phyloP scores from a whole-genome alignment of 2,888 invertebrate genomes.

The Chironomus riparius region DNA sequence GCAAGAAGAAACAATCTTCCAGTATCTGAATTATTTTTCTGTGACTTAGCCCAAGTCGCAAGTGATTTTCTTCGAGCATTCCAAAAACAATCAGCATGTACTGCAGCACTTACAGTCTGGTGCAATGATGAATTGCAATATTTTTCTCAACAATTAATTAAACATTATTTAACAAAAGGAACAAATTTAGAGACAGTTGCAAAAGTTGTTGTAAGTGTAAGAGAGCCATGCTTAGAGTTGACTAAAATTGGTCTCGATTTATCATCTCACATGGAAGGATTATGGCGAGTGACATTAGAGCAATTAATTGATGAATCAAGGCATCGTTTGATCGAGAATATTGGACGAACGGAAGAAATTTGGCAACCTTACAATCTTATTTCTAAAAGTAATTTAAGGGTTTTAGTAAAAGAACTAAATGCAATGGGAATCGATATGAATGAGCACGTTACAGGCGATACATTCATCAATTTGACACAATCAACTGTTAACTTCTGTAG shows the following conservation, averaged over 20 bases:
- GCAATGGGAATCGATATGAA: conserved; percentile 40
- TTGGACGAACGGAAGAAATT: conserved; percentile 40
- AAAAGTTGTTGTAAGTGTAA: conserved; percentile 74
- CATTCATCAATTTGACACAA: conserved; percentile 42
- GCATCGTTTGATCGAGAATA: conserved; percentile 38
- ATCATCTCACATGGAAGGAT: conserved; percentile 81
- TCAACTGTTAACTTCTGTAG: conserved; percentile 40
- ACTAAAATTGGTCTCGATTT: conserved; percentile 77
- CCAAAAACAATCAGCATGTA: conserved; percentile 62
- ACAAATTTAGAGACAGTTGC: conserved; percentile 73
- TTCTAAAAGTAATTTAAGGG: conserved; percentile 40
- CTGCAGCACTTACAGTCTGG: conserved; percentile 80
- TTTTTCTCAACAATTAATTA: conserved; percentile 70
- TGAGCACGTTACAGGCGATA: conserved; percentile 35
- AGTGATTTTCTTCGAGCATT: conserved; percentile 73
- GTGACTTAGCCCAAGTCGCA: conserved; percentile 57
- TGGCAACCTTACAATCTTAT: conserved; percentile 43
- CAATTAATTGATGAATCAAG: conserved; percentile 41
- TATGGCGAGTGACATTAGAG: conserved; percentile 58
- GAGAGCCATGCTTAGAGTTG: conserved; percentile 46
- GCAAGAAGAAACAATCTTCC: conserved; percentile 41
- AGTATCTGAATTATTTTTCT: conserved; percentile 57
- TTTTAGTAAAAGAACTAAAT: conserved; percentile 38
- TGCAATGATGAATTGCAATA: conserved; percentile 72
- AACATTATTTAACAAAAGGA: conserved; percentile 85